A percentile compares a stretch with the other conserved stretches of the same genome.
These are phyloP conservation scores for Ceyx cyanopectus DNA, from an alignment of 2,113 vertebrate genomes.

Conservation along the genomic window DNA sequence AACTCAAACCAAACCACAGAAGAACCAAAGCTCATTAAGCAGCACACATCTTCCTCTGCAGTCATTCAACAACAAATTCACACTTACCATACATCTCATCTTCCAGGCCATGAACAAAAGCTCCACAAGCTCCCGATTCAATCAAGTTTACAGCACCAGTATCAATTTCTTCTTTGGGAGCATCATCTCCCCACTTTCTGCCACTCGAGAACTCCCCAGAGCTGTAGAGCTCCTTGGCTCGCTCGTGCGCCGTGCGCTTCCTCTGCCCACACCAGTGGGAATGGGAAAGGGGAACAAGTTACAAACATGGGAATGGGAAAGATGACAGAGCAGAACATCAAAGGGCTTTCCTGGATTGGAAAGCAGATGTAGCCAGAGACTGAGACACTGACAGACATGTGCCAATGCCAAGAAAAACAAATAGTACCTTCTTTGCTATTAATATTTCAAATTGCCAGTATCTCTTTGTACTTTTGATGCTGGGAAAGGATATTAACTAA, in stretches of 20 bases:
- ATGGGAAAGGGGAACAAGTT: background rate
- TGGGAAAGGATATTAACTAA: background rate
- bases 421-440: background rate
- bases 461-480: background rate
- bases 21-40: background rate
- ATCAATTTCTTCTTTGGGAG: constrained; percentile 94
- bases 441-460: background rate
- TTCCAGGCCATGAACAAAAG: constrained; percentile 96
- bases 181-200: constrained; percentile 96
- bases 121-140: constrained; percentile 95
- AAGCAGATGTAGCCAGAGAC: background rate
- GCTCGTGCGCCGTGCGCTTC: constrained; percentile 94
- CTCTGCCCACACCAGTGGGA: constrained; percentile 74
- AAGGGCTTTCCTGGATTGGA: background rate
- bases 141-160: constrained; percentile 94
- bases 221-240: constrained; percentile 94
- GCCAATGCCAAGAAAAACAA: background rate
- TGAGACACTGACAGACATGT: background rate
- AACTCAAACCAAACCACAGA: background rate
- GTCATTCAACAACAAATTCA: background rate
- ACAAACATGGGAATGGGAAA: background rate
- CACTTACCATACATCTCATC: constrained; percentile 96
- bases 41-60: background rate
- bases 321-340: background rate
- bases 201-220: constrained; percentile 98